Evolutionary conservation across 2,888 invertebrate species (phyloP), one percentile per base, ranked within the genome.

Genomic region (Cyrtodaria siliqua): DNA sequence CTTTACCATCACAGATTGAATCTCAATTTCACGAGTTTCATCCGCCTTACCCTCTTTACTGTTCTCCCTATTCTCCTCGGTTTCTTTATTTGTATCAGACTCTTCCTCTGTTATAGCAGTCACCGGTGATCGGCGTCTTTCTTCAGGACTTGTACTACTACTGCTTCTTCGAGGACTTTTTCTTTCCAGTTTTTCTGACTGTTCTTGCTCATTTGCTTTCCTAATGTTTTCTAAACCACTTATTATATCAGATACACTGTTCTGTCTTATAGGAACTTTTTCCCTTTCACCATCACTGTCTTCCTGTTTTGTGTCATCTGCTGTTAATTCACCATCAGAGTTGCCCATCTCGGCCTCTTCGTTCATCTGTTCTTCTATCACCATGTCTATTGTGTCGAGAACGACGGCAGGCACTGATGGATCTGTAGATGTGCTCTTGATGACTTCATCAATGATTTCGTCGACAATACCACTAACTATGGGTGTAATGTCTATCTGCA

Each of bases 351-450:
- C 57, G 14, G 72, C 63, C 2, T 76, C 76, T 14, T 69, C 76
- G 23, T 69, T 60, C n/a, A 57, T 72, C 20, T 67, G 64, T 23
- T 74, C 71, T 24, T 75, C 78, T 9, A 89, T 85, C 14, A 91
- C 83, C 26, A 91, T 90, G 26, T 90, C 86, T 56, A 92, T 89
- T 1, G 91, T 88, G 53, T 90, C 91, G n/a, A 91, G 84, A 12
- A 92, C 92, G 24, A 92, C 91, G 29, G 83, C 87, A 14, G 92
- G 90, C 23, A 92, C 88, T 12, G 92, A 92, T 3, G 92, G 92
- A 59, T 89, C 85, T 8, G 68, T 81, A 9, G 87, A 88, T 20
- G 89, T 88, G n/a, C 91, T 92, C n/a, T 71, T 84, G 40, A 93
- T 87, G 20, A 93, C 92, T 61, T 92, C 92, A 66, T 91, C 88